Percentiles rank a stretch among this genome's conserved stretches.
Evolutionary conservation across 2,113 vertebrate species (phyloP).

Genomic region (Marmota flaviventris): DNA sequence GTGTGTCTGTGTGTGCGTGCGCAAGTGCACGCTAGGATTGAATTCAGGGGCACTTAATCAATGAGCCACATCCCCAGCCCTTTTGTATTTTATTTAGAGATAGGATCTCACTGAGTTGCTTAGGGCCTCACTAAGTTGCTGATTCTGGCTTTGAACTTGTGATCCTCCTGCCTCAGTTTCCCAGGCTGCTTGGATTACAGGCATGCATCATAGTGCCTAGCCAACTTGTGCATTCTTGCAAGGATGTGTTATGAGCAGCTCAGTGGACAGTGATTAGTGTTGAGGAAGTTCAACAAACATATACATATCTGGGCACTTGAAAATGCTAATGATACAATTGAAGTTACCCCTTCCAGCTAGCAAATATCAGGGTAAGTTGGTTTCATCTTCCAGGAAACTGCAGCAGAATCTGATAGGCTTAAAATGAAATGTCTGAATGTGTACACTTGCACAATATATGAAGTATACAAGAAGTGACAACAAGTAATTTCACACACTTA

Average conservation of each 20-base stretch:
- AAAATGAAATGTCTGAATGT: not conserved
- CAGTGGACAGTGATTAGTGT: not conserved
- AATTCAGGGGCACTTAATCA: too few species aligned
- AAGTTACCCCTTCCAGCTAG: not conserved
- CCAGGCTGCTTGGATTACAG: too few species aligned
- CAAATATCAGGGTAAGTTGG: not conserved
- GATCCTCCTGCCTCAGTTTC: too few species aligned
- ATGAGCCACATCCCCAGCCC: too few species aligned
- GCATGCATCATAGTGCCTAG: too few species aligned
- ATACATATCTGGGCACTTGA: not conserved
- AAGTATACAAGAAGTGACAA: not conserved
- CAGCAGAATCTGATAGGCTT: not conserved
- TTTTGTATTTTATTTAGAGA: too few species aligned
- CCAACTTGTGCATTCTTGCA: not conserved
- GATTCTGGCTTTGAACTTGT: too few species aligned
- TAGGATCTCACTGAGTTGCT: too few species aligned
- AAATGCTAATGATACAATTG: not conserved
- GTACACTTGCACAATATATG: not conserved
- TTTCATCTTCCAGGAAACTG: slow-evolving; percentile 6
- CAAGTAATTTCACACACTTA: not conserved
- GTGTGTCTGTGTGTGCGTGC: too few species aligned
- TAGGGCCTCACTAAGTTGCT: too few species aligned
- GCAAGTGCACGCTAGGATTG: too few species aligned
- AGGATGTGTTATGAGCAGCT: not conserved
- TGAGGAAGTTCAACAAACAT: slow-evolving; percentile 1